Percentiles rank a stretch among this genome's conserved stretches.
Conservation (phyloP, 2,113 vertebrate species). For the Tichodroma muraria region DNA sequence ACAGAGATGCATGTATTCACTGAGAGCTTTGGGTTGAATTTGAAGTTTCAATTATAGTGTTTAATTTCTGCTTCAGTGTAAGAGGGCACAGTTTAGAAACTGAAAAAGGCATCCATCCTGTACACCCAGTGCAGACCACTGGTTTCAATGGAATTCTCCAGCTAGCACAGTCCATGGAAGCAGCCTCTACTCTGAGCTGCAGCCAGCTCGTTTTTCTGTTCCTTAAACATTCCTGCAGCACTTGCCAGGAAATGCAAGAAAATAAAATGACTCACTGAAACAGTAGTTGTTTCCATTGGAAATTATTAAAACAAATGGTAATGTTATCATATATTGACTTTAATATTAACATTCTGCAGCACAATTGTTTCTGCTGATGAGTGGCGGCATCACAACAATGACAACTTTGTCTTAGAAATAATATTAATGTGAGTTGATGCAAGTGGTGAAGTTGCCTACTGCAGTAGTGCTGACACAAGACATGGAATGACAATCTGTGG, state of each 20-base stretch:
- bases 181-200: background rate
- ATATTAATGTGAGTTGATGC: slow-evolving; percentile 32
- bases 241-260: slow-evolving; percentile 45
- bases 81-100: background rate
- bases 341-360: slow-evolving; percentile 43
- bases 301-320: slow-evolving; percentile 45
- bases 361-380: slow-evolving; percentile 28
- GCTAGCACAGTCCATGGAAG: background rate
- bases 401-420: background rate
- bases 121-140: background rate
- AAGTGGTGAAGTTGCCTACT: slow-evolving; percentile 44
- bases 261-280: slow-evolving; percentile 48
- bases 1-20: background rate
- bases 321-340: slow-evolving; percentile 53
- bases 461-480: slow-evolving; percentile 51
- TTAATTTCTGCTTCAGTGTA: background rate
- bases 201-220: background rate
- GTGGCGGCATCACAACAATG: background rate
- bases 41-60: background rate
- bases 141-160: background rate
- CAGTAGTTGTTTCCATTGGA: slow-evolving; percentile 23
- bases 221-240: background rate
- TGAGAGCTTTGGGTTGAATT: background rate
- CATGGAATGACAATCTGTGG: slow-evolving; percentile 54
- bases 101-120: background rate